Conservation (phyloP, 2,113 vertebrate genomes). For the Notarius lentiginosus region DNA sequence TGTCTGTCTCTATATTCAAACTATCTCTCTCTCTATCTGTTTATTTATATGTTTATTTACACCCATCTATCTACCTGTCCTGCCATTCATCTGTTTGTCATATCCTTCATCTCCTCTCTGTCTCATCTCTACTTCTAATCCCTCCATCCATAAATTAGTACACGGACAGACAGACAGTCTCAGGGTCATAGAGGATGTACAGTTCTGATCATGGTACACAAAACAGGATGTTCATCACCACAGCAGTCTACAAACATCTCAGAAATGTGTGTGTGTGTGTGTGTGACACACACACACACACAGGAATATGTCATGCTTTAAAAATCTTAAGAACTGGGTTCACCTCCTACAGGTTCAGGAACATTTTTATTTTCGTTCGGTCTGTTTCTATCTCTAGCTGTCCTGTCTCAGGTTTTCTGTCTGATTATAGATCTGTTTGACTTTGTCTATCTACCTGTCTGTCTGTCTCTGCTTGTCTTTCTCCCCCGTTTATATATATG, state of each 20-base stretch:
- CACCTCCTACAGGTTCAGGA: constrained; percentile 1
- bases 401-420: background rate
- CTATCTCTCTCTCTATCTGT: background rate
- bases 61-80: background rate
- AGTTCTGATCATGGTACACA: background rate
- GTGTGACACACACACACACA: background rate
- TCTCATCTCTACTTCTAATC: background rate
- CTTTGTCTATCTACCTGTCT: background rate
- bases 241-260: constrained; percentile 1
- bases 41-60: background rate
- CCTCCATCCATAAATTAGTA: no score
- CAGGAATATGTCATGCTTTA: background rate
- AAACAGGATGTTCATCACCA: constrained; percentile 13
- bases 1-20: background rate
- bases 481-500: background rate
- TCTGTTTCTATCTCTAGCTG: background rate
- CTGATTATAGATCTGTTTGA: background rate
- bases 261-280: background rate
- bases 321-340: background rate
- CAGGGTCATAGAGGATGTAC: background rate
- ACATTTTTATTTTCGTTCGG: background rate
- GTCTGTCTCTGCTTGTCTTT: background rate
- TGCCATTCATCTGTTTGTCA: background rate
- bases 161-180: background rate
- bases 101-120: background rate